These are phyloP conservation scores for Cyrtonyx montezumae DNA, from an alignment of 2,113 vertebrate species.

Conservation along the genomic window DNA sequence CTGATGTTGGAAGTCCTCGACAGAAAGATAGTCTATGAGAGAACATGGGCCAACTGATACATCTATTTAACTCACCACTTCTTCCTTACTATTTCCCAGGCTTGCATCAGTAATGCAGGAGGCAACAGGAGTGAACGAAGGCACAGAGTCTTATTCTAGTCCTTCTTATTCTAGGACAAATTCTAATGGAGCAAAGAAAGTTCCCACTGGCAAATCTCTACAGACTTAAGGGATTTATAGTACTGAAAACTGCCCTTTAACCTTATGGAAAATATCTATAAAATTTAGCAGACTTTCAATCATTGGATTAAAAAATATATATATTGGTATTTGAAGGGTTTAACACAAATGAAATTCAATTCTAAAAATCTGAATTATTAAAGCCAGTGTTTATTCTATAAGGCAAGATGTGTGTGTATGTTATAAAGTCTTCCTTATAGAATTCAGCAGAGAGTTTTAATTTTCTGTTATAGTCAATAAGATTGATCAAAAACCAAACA, in stretches of 20 bases:
- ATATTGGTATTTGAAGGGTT: neutral
- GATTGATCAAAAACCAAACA: slow-evolving; percentile 32
- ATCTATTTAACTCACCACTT: neutral
- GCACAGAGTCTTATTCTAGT: neutral
- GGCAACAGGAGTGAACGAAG: neutral
- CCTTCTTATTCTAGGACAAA: slow-evolving; percentile 10
- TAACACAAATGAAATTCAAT: neutral
- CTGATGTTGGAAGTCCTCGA: neutral
- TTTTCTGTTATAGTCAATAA: neutral
- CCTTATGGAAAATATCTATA: neutral
- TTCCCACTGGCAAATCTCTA: neutral
- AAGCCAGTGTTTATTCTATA: neutral
- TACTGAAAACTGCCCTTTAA: neutral
- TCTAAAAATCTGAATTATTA: neutral
- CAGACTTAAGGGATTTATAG: neutral
- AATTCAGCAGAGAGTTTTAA: slow-evolving; percentile 19
- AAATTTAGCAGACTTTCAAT: neutral
- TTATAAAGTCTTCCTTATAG: neutral
- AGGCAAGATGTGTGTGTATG: neutral
- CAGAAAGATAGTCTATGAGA: neutral
- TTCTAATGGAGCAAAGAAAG: slow-evolving; percentile 18
- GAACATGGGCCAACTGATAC: neutral
- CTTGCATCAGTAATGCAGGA: slow-evolving; percentile 50
- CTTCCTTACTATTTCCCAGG: neutral
- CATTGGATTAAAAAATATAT: neutral